These are phyloP conservation scores for Drosophila aff. DNA, from an alignment of 1,140 invertebrate species.

Conservation along the genomic window DNA sequence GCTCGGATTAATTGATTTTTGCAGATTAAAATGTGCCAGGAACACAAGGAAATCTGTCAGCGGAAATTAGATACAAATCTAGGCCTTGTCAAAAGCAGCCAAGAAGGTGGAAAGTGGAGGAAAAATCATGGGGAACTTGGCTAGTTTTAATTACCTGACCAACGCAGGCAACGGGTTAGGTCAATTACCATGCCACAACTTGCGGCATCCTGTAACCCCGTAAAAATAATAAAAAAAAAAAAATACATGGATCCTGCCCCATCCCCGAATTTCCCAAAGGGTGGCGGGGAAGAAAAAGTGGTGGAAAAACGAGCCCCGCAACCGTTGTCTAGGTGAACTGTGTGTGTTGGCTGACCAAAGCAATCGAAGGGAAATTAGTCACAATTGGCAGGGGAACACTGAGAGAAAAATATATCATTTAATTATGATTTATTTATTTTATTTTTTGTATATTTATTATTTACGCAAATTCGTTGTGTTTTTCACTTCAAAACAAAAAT, in stretches of 20 bases:
- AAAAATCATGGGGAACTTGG: neutral
- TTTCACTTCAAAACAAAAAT: neutral
- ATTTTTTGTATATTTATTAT: neutral
- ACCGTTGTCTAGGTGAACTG: conserved; percentile 30
- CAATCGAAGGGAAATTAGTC: conserved; percentile 15
- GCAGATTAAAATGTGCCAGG: conserved; percentile 13
- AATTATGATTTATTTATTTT: neutral
- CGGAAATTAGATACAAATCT: conserved; percentile 20
- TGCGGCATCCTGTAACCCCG: neutral
- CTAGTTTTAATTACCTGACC: conserved; percentile 8
- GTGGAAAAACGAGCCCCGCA: conserved; percentile 1
- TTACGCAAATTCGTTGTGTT: neutral
- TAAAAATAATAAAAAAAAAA: neutral
- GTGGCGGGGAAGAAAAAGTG: neutral
- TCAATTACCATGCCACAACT: neutral
- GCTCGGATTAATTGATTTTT: neutral
- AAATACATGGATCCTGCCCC: neutral
- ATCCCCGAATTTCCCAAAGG: neutral
- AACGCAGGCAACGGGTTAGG: conserved; percentile 15
- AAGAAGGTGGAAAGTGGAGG: neutral
- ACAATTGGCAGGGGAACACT: conserved; percentile 3
- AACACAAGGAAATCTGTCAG: conserved; percentile 1
- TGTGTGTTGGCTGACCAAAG: conserved; percentile 21
- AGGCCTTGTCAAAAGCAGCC: neutral
- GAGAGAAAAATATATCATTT: neutral